Evolutionary conservation across 2,113 vertebrate species (phyloP).

Genomic region (Notothenia rossii): DNA sequence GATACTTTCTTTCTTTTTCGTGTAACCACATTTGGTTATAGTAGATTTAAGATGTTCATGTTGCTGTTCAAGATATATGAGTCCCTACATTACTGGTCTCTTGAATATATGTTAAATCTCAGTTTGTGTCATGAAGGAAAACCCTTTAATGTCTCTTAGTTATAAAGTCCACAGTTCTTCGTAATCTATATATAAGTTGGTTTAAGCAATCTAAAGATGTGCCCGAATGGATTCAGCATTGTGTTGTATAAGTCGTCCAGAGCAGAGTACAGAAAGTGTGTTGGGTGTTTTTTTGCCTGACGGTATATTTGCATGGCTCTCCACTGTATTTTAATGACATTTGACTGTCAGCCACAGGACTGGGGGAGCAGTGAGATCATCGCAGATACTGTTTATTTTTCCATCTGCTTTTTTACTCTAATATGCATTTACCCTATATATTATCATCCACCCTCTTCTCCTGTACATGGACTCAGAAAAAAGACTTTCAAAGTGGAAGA

Average conservation of each 20-base stretch:
- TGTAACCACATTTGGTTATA: neutral
- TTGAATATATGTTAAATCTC: neutral
- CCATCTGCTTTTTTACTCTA: neutral
- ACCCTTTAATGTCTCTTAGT: neutral
- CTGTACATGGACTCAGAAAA: too few relatives aligned
- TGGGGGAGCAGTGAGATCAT: slow-evolving; percentile 19
- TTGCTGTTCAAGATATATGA: neutral
- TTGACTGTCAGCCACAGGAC: slow-evolving; percentile 55
- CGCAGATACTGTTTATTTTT: slow-evolving; percentile 10
- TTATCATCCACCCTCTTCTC: neutral
- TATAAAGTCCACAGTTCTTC: neutral
- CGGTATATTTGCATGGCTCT: slow-evolving; percentile 73
- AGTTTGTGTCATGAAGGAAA: neutral
- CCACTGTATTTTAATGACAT: slow-evolving; percentile 75
- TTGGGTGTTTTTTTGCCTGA: slow-evolving; percentile 45
- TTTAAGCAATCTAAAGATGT: slow-evolving; percentile 22
- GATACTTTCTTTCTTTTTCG: too few relatives aligned
- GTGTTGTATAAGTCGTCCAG: slow-evolving; percentile 19
- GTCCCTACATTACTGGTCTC: neutral
- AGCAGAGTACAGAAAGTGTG: slow-evolving; percentile 17
- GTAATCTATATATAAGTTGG: slow-evolving; percentile 36
- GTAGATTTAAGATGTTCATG: neutral
- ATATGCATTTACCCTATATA: neutral
- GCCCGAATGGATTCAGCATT: slow-evolving; percentile 5
- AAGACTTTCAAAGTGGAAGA: too few relatives aligned